Conservation (phyloP, 2,888 invertebrate species). For the Malacosoma neustria region DNA sequence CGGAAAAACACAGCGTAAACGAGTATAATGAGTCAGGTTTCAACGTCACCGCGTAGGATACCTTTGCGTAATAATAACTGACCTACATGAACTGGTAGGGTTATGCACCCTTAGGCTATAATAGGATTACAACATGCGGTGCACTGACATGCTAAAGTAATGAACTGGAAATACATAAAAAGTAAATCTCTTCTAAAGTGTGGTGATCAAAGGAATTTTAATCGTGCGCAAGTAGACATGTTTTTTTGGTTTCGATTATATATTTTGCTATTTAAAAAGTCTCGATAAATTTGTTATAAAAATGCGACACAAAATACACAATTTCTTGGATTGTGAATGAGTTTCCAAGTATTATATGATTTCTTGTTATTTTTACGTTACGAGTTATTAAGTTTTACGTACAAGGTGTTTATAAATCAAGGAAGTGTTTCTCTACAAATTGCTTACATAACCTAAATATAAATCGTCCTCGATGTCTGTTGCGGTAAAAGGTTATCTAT, state of each 20-base stretch:
- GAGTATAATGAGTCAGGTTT: conserved; percentile 18
- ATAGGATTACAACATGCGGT: conserved; percentile 41
- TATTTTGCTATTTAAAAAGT: no score
- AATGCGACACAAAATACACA: no score
- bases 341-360: no score
- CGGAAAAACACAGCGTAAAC: conserved; percentile 7
- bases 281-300: no score
- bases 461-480: conserved; percentile 23
- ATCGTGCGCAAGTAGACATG: conserved; percentile 1
- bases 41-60: conserved; percentile 29
- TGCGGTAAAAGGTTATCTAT: conserved; percentile 49
- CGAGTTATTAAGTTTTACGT: no score
- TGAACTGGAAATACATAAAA: conserved; percentile 10
- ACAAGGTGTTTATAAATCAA: conserved; percentile 20
- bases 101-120: conserved; percentile 49
- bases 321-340: no score
- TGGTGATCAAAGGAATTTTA: conserved; percentile 4
- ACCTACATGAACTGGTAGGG: conserved; percentile 49
- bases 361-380: no score
- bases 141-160: conserved; percentile 34
- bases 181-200: conserved; percentile 2
- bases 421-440: conserved; percentile 22
- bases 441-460: conserved; percentile 47
- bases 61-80: conserved; percentile 43
- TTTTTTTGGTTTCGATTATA: no score